Base-by-base conservation (phyloP, 2,888 invertebrate genomes). In the Epirrhoe tristata region DNA sequence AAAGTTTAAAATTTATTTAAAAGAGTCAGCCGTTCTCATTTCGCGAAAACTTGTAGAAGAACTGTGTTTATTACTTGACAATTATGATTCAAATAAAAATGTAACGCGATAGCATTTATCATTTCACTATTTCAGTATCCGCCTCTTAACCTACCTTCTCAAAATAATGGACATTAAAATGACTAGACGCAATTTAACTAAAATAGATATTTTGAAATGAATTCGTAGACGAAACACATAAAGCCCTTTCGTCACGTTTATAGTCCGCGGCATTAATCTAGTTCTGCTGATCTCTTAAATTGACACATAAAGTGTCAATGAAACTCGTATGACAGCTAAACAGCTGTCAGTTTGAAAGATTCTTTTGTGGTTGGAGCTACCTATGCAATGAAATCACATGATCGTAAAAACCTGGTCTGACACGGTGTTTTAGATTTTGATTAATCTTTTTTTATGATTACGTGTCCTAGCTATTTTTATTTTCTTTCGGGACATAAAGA, bases 181-280 rank as follows among this genome's bases (percentile, higher is more conserved):
- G 72, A 69, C 74, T 69, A 72, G 74, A 72, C 74, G 67, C 55
- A 54, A 66, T 70, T 67, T 60, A 62, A 70, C 69, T 63, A 56
- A 68, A 74, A 74, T 72, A 74, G 70, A 70, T 58, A 62, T 74
- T 64, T 71, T 55, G 39, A 66, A 64, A 60, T 66, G 65, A 48
- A 58, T 36, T 59, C 66, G 72, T 72, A 74, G 74, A 72, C 74
- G 70, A 69, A 71, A 71, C 74, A 57, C 65, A 64, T 72, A 70
- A 71, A 69, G 60, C 67, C 67, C 68, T 70, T 61, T 54, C 66
- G 56, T 53, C 24, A 50, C 55, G 0, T 36, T 57, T 10, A 58
- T 51, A 36, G 24, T 12, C 24, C 16, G 14, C 36, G 0, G 61
- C 24, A 24, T 55, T 55, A 17, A 48, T 54, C 54, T 54, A 46